Conservation (phyloP, 2,113 vertebrate species). For the Antennarius striatus region DNA sequence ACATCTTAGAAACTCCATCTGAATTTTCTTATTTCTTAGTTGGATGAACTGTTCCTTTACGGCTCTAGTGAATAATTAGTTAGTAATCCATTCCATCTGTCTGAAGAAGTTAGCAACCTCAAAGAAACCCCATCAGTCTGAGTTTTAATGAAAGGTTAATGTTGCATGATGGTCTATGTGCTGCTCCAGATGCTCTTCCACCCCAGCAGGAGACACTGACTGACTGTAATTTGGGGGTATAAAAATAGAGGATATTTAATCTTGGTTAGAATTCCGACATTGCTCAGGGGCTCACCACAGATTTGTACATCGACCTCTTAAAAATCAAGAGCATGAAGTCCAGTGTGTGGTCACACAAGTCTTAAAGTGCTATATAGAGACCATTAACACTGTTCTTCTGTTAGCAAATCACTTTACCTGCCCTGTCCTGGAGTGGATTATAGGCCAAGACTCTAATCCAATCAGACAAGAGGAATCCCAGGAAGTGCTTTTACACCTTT, state of each 20-base stretch:
- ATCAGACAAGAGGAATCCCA: slow-evolving; percentile 20
- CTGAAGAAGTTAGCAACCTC: slow-evolving; percentile 13
- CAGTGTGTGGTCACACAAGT: slow-evolving; percentile 42
- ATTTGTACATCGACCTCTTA: slow-evolving; percentile 14
- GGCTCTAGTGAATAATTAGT: background rate
- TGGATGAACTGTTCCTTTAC: background rate
- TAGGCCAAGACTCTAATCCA: slow-evolving; percentile 32
- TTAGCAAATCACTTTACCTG: slow-evolving; percentile 48
- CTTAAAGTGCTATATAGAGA: slow-evolving; percentile 59
- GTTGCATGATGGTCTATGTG: slow-evolving; percentile 29
- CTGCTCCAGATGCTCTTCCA: slow-evolving; percentile 38
- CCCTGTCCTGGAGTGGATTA: slow-evolving; percentile 41
- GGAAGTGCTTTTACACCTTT: background rate
- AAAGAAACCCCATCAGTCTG: slow-evolving; percentile 45
- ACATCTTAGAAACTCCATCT: too few species aligned
- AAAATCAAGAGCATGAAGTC: slow-evolving; percentile 40
- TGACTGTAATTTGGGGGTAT: slow-evolving; percentile 40
- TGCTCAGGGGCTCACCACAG: slow-evolving; percentile 27
- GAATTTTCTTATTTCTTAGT: too few species aligned
- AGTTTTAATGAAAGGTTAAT: slow-evolving; percentile 38
- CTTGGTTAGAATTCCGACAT: slow-evolving; percentile 30
- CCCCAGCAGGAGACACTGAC: slow-evolving; percentile 33
- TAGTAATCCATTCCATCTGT: slow-evolving; percentile 12
- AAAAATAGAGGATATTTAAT: slow-evolving; percentile 51
- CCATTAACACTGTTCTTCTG: slow-evolving; percentile 54